Evolutionary conservation across 2,888 invertebrate species (phyloP), one percentile per base, ranked within the genome.

Genomic region (Xanthorhoe designata): DNA sequence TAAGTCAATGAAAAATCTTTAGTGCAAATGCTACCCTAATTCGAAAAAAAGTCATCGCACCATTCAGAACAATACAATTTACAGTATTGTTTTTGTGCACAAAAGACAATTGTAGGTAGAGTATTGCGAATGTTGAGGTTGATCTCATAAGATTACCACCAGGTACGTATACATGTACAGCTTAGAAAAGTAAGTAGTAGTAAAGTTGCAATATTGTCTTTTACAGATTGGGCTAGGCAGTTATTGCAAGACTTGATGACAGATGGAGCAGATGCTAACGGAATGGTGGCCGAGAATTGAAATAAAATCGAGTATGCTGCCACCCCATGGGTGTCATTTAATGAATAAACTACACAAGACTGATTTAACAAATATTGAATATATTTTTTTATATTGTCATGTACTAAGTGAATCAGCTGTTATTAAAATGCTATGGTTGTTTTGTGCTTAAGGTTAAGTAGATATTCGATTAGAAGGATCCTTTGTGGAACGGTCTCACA

Each of bases 1-100:
- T 7, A 42, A 13, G 38, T 42, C 38, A 10, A 38, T 9, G 1
- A 42, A 42, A 17, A 15, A 8, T 17, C 4, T 17, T 47, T 51
- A 24, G 1, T 8, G 2, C 18, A 18, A 18, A 18, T 49, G 18
- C 6, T 24, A 51, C 18, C 24, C 19, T 15, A 15, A 45, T 47
- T 47, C 57, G 10, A 17, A n/a, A 52, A 83, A 79, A 79, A 85
- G 79, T 82, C 82, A 81, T 78, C 76, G 75, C 50, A 78, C 80
- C 72, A 82, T 81, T 82, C 81, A 71, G 80, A 81, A 89, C 89
- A 91, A 90, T 90, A 86, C 83, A 86, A 86, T 85, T 88, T 87
- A 86, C 80, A 78, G 88, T 87, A 91, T 91, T 92, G 90, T 92
- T 89, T 86, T 84, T 82, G 78, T 81, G 77, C 82, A 91, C 90